These are phyloP conservation scores for Pica pica DNA, from an alignment of 2,113 vertebrate species.

Conservation along the genomic window DNA sequence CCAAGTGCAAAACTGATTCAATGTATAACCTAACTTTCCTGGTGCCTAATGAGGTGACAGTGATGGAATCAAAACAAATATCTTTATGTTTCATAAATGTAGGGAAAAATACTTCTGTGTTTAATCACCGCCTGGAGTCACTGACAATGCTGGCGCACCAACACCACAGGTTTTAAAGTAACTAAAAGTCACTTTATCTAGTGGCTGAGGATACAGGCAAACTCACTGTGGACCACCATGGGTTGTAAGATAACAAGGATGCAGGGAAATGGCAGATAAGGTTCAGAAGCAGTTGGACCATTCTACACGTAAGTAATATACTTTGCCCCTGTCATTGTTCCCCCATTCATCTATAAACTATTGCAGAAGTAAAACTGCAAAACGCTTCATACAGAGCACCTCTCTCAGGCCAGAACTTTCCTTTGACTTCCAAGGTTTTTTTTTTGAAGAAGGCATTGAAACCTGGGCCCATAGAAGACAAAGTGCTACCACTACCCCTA, in stretches of 20 bases:
- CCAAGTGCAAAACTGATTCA: constrained; percentile 50
- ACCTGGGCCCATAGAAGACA: background rate
- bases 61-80: constrained; percentile 62
- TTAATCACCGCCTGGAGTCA: constrained; percentile 16
- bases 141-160: constrained; percentile 12
- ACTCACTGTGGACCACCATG: constrained; percentile 32
- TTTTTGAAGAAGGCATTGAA: background rate
- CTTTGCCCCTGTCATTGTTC: background rate
- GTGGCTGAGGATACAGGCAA: background rate
- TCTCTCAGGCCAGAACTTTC: background rate
- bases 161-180: background rate
- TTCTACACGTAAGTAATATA: background rate
- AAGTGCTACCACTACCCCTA: background rate
- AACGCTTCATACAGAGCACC: background rate
- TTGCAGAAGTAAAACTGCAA: background rate
- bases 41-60: constrained; percentile 55
- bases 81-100: constrained; percentile 49
- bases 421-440: background rate
- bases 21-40: constrained; percentile 35
- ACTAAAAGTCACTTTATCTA: constrained; percentile 19
- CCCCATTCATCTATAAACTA: background rate
- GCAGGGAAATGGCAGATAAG: background rate
- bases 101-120: constrained; percentile 43
- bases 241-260: background rate
- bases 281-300: background rate